These are phyloP conservation scores for Dione vanillae DNA, from an alignment of 2,888 invertebrate species.

Conservation along the genomic window DNA sequence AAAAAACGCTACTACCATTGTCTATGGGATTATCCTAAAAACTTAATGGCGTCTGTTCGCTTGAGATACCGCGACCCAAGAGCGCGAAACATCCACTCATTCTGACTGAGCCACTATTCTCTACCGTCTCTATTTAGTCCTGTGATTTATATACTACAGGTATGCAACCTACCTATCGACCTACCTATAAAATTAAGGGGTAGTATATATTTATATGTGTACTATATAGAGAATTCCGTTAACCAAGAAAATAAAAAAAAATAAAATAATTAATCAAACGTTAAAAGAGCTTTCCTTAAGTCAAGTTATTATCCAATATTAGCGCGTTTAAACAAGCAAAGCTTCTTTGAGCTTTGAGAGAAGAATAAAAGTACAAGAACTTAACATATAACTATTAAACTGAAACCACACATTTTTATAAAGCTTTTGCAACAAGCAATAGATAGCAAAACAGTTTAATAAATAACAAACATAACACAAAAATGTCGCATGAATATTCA, in stretches of 20 bases:
- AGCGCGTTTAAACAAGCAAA: too few species aligned
- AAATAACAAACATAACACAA: slow-evolving; percentile 10
- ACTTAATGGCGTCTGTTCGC: slow-evolving; percentile 71
- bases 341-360: too few species aligned
- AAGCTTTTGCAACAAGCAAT: neutral
- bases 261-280: too few species aligned
- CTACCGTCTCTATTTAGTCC: slow-evolving; percentile 48
- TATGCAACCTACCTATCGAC: too few species aligned
- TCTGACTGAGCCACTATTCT: slow-evolving; percentile 59
- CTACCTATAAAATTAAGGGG: too few species aligned
- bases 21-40: slow-evolving; percentile 47
- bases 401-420: neutral
- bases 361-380: too few species aligned
- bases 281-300: too few species aligned
- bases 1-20: slow-evolving; percentile 35
- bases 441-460: slow-evolving; percentile 6
- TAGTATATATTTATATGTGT: too few species aligned
- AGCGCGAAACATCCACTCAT: slow-evolving; percentile 62
- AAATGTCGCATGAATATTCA: slow-evolving; percentile 26
- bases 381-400: too few species aligned
- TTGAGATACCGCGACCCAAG: slow-evolving; percentile 64
- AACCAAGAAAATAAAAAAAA: too few species aligned
- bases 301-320: too few species aligned
- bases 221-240: too few species aligned
- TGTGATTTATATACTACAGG: slow-evolving; percentile 40